Conservation (phyloP, 2,888 invertebrate genomes). For the Rhabditoides inermis region DNA sequence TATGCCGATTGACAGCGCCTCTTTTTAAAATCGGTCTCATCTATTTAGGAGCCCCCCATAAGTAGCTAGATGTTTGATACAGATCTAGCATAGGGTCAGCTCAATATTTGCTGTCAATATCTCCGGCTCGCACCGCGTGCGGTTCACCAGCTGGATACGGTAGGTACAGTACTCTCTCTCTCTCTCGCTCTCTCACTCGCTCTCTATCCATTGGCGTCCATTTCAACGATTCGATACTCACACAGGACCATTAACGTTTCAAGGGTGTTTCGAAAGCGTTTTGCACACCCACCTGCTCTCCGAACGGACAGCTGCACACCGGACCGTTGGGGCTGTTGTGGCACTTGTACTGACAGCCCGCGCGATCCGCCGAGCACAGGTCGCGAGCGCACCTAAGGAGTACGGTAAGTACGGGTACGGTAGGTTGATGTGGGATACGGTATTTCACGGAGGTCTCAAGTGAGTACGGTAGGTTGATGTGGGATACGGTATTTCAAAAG, state of each 20-base stretch:
- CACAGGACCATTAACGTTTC: neutral
- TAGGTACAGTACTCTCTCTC: too few relatives aligned
- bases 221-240: neutral
- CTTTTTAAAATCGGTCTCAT: too few relatives aligned
- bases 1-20: too few relatives aligned
- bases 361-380: conserved; percentile 53
- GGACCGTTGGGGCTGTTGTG: conserved; percentile 64
- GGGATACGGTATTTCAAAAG: too few relatives aligned
- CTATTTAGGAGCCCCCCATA: too few relatives aligned
- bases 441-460: neutral
- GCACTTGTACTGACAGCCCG: conserved; percentile 55
- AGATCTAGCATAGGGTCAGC: too few relatives aligned
- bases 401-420: neutral
- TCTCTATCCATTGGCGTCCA: neutral
- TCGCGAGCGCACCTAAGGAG: conserved; percentile 40
- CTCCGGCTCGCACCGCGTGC: conserved; percentile 47
- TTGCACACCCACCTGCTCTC: conserved; percentile 80
- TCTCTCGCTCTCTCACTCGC: too few relatives aligned
- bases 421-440: neutral
- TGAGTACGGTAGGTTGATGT: neutral
- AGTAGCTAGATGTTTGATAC: too few relatives aligned
- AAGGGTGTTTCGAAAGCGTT: conserved; percentile 60
- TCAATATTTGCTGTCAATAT: too few relatives aligned
- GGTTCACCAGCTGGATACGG: conserved; percentile 45
- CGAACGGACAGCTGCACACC: conserved; percentile 77